Evolutionary conservation across 2,888 invertebrate species (phyloP), one percentile per base, ranked within the genome.

Genomic region (Acanthosoma haemorrhoidale): DNA sequence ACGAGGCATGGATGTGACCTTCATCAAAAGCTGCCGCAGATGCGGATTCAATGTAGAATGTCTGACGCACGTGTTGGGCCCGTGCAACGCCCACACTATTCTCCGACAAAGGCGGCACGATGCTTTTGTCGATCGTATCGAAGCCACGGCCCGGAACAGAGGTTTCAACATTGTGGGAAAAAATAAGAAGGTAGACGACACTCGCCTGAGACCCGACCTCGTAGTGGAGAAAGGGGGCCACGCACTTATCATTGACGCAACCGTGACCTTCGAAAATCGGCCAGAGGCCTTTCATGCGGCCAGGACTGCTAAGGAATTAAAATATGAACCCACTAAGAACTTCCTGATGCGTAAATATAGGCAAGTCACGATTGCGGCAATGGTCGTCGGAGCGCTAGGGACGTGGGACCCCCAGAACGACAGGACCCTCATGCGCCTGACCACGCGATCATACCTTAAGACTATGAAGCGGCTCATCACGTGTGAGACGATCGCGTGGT

Each of bases 11-110:
- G n/a, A n/a, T n/a, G n/a, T n/a, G n/a, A n/a, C n/a, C n/a, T n/a
- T n/a, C n/a, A n/a, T n/a, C n/a, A n/a, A n/a, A n/a, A n/a, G n/a
- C 9, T 68, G 59, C 21, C n/a, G 38, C 2, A 16, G 67, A 31
- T 67, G 67, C 57, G 13, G 29, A 16, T 69, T 29, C 32, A n/a
- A 61, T 3, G 18, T 4, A 13, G 59, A 69, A 21, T 38, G 61
- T 5, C 38, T 69, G 6, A 32, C 63, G 5, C 63, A 69, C 43
- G 69, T 69, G 29, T 29, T 69, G 9, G 38, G 58, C 38, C 69
- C 61, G 13, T 69, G 69, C 61, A 43, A 60, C 9, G 16, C 32
- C 1, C 43, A 64, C 29, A 34, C 69, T 5, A 6, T 15, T 1
- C 63, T 38, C 11, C 8, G 25, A 4, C 63, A 64, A 32, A 15